Conservation (phyloP, 2,888 invertebrate genomes). For the Dioctria linearis region DNA sequence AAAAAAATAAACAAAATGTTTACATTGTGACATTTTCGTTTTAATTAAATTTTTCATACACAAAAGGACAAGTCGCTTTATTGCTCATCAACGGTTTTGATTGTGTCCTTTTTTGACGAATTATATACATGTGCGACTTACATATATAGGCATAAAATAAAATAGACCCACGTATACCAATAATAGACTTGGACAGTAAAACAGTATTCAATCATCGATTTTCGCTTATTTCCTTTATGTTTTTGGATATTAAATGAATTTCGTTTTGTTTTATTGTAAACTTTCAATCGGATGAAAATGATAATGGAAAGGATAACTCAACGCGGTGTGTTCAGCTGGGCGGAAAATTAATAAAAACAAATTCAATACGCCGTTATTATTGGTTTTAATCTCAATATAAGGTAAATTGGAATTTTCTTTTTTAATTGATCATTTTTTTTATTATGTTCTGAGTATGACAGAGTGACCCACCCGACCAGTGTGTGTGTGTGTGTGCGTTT, state of each 20-base stretch:
- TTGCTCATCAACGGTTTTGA: constrained; percentile 39
- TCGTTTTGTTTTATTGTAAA: not conserved
- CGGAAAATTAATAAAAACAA: not conserved
- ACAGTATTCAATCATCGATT: constrained; percentile 5
- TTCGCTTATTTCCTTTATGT: constrained; percentile 4
- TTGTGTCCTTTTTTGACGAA: constrained; percentile 28
- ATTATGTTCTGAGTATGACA: too few species aligned
- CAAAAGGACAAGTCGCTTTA: constrained; percentile 38
- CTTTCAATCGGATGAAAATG: not conserved
- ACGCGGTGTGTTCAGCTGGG: not conserved
- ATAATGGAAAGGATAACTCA: too few species aligned
- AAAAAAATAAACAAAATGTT: not conserved
- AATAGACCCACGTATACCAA: too few species aligned
- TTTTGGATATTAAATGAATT: constrained; percentile 12
- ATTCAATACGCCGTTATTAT: too few species aligned
- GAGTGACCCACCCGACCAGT: too few species aligned
- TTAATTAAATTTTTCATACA: constrained; percentile 46
- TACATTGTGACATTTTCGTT: constrained; percentile 25
- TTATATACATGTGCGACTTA: constrained; percentile 2
- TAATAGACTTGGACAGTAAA: too few species aligned
- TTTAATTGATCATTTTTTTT: too few species aligned
- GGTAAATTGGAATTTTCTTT: too few species aligned
- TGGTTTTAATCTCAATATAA: too few species aligned
- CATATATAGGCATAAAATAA: not conserved
- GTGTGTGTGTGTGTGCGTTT: too few species aligned